These are phyloP conservation scores for Lethenteron reissneri DNA, from an alignment of 2,113 vertebrate genomes.

Conservation along the genomic window DNA sequence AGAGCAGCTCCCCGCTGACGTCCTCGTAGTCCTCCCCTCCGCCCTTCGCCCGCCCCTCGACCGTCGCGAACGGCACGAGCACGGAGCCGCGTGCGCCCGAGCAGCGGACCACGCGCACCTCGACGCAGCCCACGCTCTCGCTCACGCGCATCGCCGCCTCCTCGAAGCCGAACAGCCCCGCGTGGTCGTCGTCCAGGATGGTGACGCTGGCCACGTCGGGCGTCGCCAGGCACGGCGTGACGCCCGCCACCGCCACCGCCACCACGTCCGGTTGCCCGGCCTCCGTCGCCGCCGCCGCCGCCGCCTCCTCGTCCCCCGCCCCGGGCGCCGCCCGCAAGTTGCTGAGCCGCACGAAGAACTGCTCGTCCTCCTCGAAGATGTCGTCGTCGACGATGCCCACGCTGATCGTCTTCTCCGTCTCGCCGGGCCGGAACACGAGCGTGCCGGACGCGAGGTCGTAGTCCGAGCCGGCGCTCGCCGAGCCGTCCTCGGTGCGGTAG, in stretches of 20 bases:
- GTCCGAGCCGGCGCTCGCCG: slow-evolving; percentile 74
- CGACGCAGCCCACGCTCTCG: slow-evolving; percentile 74
- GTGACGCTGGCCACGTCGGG: slow-evolving; percentile 66
- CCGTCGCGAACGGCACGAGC: slow-evolving; percentile 55
- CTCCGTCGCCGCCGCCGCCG: slow-evolving; percentile 35
- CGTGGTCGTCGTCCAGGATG: slow-evolving; percentile 89
- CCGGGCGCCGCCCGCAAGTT: slow-evolving; percentile 70
- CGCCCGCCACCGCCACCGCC: slow-evolving; percentile 71
- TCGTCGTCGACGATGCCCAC: slow-evolving; percentile 90
- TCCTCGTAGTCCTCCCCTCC: slow-evolving; percentile 66
- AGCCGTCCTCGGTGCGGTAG: slow-evolving; percentile 78
- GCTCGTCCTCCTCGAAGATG: slow-evolving; percentile 90
- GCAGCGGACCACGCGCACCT: slow-evolving; percentile 57
- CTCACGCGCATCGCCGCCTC: slow-evolving; percentile 50
- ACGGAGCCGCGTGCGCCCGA: slow-evolving; percentile 77
- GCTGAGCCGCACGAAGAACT: slow-evolving; percentile 79
- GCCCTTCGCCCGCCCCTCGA: slow-evolving; percentile 45
- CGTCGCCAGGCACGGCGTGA: slow-evolving; percentile 46
- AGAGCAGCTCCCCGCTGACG: slow-evolving; percentile 56
- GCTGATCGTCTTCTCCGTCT: slow-evolving; percentile 35
- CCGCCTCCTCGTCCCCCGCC: slow-evolving; percentile 74
- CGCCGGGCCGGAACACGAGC: slow-evolving; percentile 27
- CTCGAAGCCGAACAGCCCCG: slow-evolving; percentile 75
- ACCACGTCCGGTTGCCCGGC: slow-evolving; percentile 28
- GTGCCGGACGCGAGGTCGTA: slow-evolving; percentile 48